These are phyloP conservation scores for Nicator chloris DNA, from an alignment of 2,113 vertebrate species.

Conservation along the genomic window DNA sequence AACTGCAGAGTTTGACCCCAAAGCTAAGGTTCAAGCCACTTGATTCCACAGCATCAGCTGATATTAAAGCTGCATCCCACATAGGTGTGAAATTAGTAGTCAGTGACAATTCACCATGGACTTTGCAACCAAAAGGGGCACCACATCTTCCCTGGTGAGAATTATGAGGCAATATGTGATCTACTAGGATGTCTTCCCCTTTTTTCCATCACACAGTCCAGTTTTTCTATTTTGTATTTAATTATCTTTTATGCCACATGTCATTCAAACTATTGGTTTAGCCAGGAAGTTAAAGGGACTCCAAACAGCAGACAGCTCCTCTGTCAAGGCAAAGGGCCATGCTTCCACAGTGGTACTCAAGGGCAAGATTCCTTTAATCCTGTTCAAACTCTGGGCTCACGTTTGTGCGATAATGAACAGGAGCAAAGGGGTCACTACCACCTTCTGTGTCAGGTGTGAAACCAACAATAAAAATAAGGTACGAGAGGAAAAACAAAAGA, in stretches of 20 bases:
- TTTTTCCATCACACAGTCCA: neutral
- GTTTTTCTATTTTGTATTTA: neutral
- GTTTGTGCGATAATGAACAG: neutral
- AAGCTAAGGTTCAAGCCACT: neutral
- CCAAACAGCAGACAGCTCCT: neutral
- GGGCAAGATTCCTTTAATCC: neutral
- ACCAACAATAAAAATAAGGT: neutral
- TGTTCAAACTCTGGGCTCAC: neutral
- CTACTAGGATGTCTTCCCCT: neutral
- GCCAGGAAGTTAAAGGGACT: neutral
- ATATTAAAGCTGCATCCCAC: neutral
- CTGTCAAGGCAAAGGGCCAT: neutral
- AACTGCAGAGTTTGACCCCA: neutral
- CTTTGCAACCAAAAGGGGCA: neutral
- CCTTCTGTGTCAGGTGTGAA: neutral
- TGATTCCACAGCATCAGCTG: neutral
- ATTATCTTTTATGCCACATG: neutral
- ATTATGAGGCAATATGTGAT: neutral
- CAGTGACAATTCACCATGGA: accelerated
- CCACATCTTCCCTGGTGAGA: neutral
- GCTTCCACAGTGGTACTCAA: neutral
- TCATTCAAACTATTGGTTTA: neutral
- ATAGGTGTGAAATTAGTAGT: neutral
- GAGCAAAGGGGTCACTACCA: neutral
- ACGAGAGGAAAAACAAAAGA: neutral